Base-by-base conservation (phyloP, 2,797 vertebrate genomes). In the Ispidina lecontei region DNA sequence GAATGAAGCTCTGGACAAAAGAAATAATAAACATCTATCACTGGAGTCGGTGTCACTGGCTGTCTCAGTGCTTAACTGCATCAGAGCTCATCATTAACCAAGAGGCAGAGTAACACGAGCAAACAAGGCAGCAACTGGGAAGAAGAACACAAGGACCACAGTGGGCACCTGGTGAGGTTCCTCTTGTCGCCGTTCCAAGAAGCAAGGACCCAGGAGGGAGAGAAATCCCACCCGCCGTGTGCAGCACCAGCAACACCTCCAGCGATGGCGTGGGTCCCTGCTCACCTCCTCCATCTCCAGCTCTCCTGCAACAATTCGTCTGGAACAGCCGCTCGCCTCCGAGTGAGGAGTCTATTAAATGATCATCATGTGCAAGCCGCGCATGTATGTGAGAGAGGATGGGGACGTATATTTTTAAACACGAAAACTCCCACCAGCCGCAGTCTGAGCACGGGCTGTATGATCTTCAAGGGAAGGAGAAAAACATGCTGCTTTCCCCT, bases 391-490 rank as follows among this genome's bases (percentile, higher is more conserved):
- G 75, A 87, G 72, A 77, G 83, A 89, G 90, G 90, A 89, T 49
- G 62, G 62, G 51, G 47, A 93, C 0, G 43, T 77, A 78, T 96
- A 94, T 96, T 96, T 96, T 96, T 96, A 96, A 96, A 90, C 1
- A 2, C 4, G 2, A 89, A 91, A 89, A 94, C 93, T 96, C 95
- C 93, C 96, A 93, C 90, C 84, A 89, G 90, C 91, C 15, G 1
- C 91, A 31, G 86, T 39, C 29, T 59, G 43, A 93, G 65, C 59
- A 78, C 0, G 21, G 91, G 22, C 84, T 74, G 89, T 28, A 4
- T 49, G 87, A 94, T 95, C 89, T 85, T 78, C 9, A 13, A 76
- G 91, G 52, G 65, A 90, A 88, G 68, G 69, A 87, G 78, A 43
- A 84, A 94, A 87, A 94, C 72, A 37, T 87, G 63, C 59, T 54